phyloP scores from a whole-genome alignment of 2,888 invertebrate species.

The Netelia virgata region DNA sequence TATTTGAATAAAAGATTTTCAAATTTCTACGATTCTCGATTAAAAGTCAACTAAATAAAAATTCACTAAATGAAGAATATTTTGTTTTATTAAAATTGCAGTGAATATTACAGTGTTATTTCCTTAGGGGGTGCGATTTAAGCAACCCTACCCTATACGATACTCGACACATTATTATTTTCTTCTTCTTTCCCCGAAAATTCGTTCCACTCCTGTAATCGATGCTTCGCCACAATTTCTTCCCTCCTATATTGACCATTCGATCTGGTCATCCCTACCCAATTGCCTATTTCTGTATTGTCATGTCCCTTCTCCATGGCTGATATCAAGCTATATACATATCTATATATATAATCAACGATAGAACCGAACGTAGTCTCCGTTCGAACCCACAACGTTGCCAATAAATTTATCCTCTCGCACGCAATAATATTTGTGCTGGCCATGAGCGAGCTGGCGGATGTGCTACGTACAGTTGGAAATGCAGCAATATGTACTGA shows the following conservation, averaged over 20 bases:
- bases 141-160: no score
- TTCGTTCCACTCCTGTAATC: no score
- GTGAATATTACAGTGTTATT: no score
- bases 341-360: background rate
- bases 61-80: no score
- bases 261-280: slow-evolving; percentile 1
- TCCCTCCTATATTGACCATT: background rate
- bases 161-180: background rate
- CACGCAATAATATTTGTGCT: slow-evolving; percentile 79
- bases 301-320: background rate
- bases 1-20: no score
- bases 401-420: slow-evolving; percentile 76
- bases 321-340: background rate
- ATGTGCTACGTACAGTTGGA: slow-evolving; percentile 16
- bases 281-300: slow-evolving; percentile 30
- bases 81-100: no score
- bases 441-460: slow-evolving; percentile 70
- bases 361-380: background rate
- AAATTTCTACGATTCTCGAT: no score
- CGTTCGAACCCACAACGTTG: background rate
- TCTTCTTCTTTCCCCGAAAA: no score
- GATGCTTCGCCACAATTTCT: background rate
- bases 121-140: no score
- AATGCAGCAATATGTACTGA: slow-evolving; percentile 40
- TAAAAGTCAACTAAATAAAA: no score